Base-by-base conservation (phyloP, 2,113 vertebrate genomes). In the Ursus arctos region DNA sequence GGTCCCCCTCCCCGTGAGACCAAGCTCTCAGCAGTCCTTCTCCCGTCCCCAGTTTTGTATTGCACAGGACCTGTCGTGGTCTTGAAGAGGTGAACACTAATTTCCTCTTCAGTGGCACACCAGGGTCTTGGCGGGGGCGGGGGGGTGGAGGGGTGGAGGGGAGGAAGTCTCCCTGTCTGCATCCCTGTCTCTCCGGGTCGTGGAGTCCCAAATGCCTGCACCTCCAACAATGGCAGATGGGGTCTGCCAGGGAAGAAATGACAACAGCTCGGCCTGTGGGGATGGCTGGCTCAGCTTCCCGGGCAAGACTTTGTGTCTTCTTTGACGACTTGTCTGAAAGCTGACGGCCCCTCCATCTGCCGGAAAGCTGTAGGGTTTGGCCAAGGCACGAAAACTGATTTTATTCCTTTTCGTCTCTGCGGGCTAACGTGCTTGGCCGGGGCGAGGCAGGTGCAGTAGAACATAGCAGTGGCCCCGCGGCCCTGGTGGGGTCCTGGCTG, bases 111-210 rank as follows among this genome's bases (percentile, higher is more conserved):
- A 49, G 16, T n/a, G 5, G 40, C 19, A 26, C 21, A 67, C 57
- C 33, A 49, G 63, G 10, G 2, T 6, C 28, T 9, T 36, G 36
- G 36, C 36, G 36, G 36, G 36, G 36, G 36, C 36, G 40, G 24
- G 2, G 18, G 36, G 11, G 1, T n/a, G n/a, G 55, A 1, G 12
- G 2, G 18, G 36, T 7, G 1, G 55, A 1, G 26, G 61, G 14
- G 21, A 61, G 63, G 40, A 49, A 31, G 40, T 18, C 18, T 6
- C 33, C 76, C 51, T 28, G 31, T 12, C 53, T 13, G 1, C 11
- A 12, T 53, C 40, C 36, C 40, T 59, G 53, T 36, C 49, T 8
- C 14, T 82, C 11, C 7, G 55, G 6, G 18, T 18, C 11, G 9
- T 16, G 43, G 69, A 59, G 49, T 18, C n/a, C 63, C 24, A 14